Base-by-base conservation (phyloP, 2,797 vertebrate genomes). In the Notoglanidium macrostoma region DNA sequence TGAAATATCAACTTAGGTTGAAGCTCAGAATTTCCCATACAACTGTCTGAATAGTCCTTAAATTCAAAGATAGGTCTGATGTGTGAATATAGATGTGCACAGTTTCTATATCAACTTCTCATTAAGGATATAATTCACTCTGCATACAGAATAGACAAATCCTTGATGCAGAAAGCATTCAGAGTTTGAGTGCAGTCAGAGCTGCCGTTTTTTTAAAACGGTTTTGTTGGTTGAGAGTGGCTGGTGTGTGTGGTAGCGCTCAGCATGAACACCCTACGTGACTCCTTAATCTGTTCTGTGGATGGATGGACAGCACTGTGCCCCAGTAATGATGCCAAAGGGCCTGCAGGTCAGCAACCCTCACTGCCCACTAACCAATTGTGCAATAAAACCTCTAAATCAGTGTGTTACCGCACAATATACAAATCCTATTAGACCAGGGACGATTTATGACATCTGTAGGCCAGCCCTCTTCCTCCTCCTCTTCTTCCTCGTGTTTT, bases 261-360 rank as follows among this genome's bases (percentile, higher is more conserved):
- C 85, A 72, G 86, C 40, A 49, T 49, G 59, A 57, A 46, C 21
- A 68, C 76, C 35, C 32, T 51, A 83, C 77, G 12, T 86, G 87
- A 87, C 78, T 88, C 76, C 72, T n/a, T 87, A 85, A 91, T 86
- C 87, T 86, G 46, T 51, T 85, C 32, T 79, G 19, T 80, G 87
- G 88, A 89, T 84, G 88, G 84, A 88, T 85, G 78, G 87, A 90
- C 79, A 85, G 84, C 21, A 65, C 89, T 85, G 83, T 87, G 83
- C 70, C 74, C 85, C 23, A 21, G 79, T 89, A 90, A 89, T 88
- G 89, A 90, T 89, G 89, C 85, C 90, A 88, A 83, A 49, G 63
- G n/a, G 81, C 61, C 88, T 70, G n/a, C 81, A 68, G 84, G 87
- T 89, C 90, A 44, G 82, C 63, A 61, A 49, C 57, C 26, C 67